These are phyloP conservation scores for Strigamia maritima DNA, from an alignment of 2,888 invertebrate species.

Conservation along the genomic window DNA sequence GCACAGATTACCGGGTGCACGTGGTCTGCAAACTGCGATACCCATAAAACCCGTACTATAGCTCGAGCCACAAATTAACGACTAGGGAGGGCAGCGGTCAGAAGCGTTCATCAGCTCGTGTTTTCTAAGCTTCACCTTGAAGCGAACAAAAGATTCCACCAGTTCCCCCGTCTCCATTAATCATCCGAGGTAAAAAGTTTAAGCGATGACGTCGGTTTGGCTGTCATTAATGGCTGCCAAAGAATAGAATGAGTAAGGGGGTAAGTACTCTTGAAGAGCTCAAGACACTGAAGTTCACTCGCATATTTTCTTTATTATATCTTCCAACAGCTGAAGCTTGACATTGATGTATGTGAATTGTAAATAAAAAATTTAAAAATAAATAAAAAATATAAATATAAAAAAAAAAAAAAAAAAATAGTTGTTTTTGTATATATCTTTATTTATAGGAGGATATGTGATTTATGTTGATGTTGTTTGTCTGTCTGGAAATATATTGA, in stretches of 20 bases:
- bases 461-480: not conserved
- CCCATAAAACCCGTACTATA: not conserved
- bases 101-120: constrained; percentile 22
- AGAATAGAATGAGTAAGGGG: constrained; percentile 23
- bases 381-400: no score
- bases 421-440: not conserved
- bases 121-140: constrained; percentile 26
- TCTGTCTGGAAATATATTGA: not conserved
- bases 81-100: constrained; percentile 22
- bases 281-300: not conserved
- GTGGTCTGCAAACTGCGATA: constrained; percentile 31
- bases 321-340: not conserved
- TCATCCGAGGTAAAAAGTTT: constrained; percentile 31
- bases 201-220: constrained; percentile 24
- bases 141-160: constrained; percentile 30
- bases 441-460: not conserved
- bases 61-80: constrained; percentile 21
- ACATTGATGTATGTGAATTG: not conserved
- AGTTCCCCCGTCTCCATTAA: constrained; percentile 9
- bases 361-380: not conserved
- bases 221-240: not conserved
- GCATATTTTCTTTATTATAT: constrained; percentile 4
- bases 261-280: not conserved
- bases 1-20: constrained; percentile 20
- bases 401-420: not conserved